These are phyloP conservation scores for Serrognathus titanus DNA, from an alignment of 2,888 invertebrate species.

Conservation along the genomic window DNA sequence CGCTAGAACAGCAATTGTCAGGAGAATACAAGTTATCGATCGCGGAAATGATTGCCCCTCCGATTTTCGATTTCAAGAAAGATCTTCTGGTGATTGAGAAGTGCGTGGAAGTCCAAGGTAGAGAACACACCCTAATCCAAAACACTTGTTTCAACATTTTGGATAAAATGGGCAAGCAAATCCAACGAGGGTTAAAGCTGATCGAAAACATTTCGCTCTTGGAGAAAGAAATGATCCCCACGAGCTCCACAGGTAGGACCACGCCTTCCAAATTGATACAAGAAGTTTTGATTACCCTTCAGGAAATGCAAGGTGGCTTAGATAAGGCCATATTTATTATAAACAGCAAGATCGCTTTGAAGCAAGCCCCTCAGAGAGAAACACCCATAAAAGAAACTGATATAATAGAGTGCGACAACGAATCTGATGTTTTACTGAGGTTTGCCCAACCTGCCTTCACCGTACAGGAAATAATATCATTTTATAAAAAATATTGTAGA, in stretches of 20 bases:
- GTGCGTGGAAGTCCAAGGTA: slow-evolving; percentile 65
- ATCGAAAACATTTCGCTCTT: slow-evolving; percentile 53
- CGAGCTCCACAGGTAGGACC: slow-evolving; percentile 41
- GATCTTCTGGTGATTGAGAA: slow-evolving; percentile 65
- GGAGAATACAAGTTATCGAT: slow-evolving; percentile 52
- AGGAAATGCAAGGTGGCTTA: slow-evolving; percentile 57
- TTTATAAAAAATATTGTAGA: slow-evolving; percentile 23
- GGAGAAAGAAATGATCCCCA: slow-evolving; percentile 46
- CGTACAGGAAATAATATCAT: slow-evolving; percentile 49
- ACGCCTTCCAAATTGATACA: slow-evolving; percentile 47
- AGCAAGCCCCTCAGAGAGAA: slow-evolving; percentile 17
- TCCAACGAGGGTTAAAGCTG: slow-evolving; percentile 55
- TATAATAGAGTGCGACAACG: slow-evolving; percentile 30
- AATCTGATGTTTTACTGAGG: slow-evolving; percentile 38
- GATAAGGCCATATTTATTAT: slow-evolving; percentile 41
- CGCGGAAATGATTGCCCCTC: slow-evolving; percentile 56
- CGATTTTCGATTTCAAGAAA: slow-evolving; percentile 62
- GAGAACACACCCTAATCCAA: slow-evolving; percentile 64
- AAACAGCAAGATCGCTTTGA: slow-evolving; percentile 25
- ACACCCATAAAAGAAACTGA: slow-evolving; percentile 26
- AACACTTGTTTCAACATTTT: slow-evolving; percentile 66
- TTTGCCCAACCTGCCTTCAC: slow-evolving; percentile 47
- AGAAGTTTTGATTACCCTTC: slow-evolving; percentile 56
- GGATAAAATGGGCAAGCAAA: slow-evolving; percentile 56
- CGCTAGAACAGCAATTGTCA: slow-evolving; percentile 49